Percentiles rank a stretch among this genome's conserved stretches.
phyloP scores from a whole-genome alignment of 2,797 vertebrate species.

The Notolepis coatsorum region DNA sequence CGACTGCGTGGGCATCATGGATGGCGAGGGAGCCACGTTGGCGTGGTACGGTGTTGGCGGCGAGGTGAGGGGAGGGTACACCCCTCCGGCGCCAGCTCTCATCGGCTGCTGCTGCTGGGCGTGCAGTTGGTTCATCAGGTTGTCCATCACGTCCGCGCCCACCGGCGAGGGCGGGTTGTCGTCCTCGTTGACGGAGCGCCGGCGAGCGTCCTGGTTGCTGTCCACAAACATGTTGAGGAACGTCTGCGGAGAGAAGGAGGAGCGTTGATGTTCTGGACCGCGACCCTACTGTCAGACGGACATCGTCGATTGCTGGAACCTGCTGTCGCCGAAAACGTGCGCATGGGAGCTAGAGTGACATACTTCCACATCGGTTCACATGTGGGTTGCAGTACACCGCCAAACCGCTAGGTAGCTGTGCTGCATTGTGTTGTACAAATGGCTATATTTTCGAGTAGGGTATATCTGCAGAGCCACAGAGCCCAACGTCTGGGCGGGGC shows the following conservation, averaged over 20 bases:
- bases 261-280: too few relatives aligned
- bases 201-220: constrained; percentile 96
- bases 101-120: constrained; percentile 78
- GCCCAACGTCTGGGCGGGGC: too few relatives aligned
- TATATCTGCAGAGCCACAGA: too few relatives aligned
- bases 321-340: too few relatives aligned
- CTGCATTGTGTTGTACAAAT: too few relatives aligned
- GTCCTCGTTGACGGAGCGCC: constrained; percentile 96
- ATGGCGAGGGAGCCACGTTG: constrained; percentile 94
- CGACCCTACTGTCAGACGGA: too few relatives aligned
- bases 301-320: too few relatives aligned
- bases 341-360: too few relatives aligned
- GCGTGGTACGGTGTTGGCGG: constrained; percentile 93
- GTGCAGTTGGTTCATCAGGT: constrained; percentile 90
- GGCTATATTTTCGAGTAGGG: too few relatives aligned
- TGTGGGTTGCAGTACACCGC: too few relatives aligned
- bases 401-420: too few relatives aligned
- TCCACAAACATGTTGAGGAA: constrained; percentile 99
- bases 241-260: constrained; percentile 79
- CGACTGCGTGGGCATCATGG: constrained; percentile 98
- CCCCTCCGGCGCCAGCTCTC: constrained; percentile 79
- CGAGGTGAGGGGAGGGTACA: constrained; percentile 95
- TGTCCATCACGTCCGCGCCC: constrained; percentile 94
- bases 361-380: too few relatives aligned
- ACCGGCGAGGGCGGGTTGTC: constrained; percentile 98